Evolutionary conservation across 1,140 invertebrate genomes (phyloP).

Genomic region (Pseudachorutes palmiensis): DNA sequence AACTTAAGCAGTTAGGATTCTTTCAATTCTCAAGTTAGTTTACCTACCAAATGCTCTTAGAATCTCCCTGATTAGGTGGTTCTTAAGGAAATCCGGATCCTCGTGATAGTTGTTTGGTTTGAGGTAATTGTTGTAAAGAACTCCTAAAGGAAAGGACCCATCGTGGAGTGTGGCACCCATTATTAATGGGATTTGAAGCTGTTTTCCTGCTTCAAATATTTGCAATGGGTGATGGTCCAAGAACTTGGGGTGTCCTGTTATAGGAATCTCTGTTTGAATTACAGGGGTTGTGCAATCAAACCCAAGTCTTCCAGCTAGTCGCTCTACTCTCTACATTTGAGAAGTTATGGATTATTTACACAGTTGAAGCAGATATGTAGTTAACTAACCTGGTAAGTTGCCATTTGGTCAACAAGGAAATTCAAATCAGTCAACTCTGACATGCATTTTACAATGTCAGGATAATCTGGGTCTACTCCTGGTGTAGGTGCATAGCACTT

Average conservation of each 20-base stretch:
- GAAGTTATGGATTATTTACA: neutral
- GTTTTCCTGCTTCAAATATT: constrained; percentile 12
- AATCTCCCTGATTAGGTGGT: constrained; percentile 6
- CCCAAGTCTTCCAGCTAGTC: constrained; percentile 14
- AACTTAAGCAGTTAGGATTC: neutral
- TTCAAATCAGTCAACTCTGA: constrained; percentile 1
- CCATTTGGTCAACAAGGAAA: constrained; percentile 6
- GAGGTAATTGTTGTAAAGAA: constrained; percentile 18
- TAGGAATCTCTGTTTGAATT: constrained; percentile 7
- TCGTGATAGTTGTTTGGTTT: neutral
- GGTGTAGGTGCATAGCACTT: constrained; percentile 10
- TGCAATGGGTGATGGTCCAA: constrained; percentile 7
- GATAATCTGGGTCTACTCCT: neutral
- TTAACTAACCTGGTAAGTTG: neutral
- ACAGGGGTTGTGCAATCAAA: constrained; percentile 14
- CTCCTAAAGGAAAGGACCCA: constrained; percentile 23
- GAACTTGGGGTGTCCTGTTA: constrained; percentile 13
- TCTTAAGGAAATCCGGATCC: constrained; percentile 13
- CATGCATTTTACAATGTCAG: constrained; percentile 20
- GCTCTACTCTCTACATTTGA: constrained; percentile 10
- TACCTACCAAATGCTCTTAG: constrained; percentile 1
- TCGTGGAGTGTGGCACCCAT: constrained; percentile 25
- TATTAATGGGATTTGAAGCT: constrained; percentile 22
- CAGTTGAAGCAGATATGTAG: too few relatives aligned
- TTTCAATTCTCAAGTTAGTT: neutral